Evolutionary conservation across 2,888 invertebrate genomes (phyloP).

Genomic region (Pyrochroa serraticornis): DNA sequence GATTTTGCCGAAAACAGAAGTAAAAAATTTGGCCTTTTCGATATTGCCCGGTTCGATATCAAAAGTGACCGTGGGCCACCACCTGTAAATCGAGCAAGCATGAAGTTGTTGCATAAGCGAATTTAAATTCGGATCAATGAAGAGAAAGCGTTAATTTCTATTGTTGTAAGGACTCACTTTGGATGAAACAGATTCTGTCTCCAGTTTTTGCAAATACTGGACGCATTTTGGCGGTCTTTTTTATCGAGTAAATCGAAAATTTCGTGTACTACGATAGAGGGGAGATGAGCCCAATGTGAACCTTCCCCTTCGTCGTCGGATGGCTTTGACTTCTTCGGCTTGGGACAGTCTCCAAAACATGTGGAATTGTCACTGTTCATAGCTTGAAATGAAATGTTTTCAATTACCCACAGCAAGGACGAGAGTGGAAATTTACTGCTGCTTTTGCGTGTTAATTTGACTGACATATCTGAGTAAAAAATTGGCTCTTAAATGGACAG

Average conservation of each 20-base stretch:
- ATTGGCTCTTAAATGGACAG: too few relatives aligned
- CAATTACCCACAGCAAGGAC: conserved; percentile 15
- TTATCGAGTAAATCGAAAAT: conserved; percentile 52
- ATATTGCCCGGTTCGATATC: conserved; percentile 48
- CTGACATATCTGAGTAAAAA: conserved; percentile 11
- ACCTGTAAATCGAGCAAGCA: conserved; percentile 43
- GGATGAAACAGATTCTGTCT: conserved; percentile 55
- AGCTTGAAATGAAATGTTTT: conserved; percentile 36
- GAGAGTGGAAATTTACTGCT: conserved; percentile 29
- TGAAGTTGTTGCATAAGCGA: neutral
- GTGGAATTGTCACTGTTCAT: conserved; percentile 52
- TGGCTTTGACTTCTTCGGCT: conserved; percentile 55
- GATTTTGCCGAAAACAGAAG: conserved; percentile 49
- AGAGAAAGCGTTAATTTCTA: conserved; percentile 9
- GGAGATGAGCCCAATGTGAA: conserved; percentile 53
- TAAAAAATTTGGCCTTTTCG: conserved; percentile 51
- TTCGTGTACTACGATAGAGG: conserved; percentile 53
- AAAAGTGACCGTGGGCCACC: conserved; percentile 55
- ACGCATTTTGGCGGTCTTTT: conserved; percentile 54
- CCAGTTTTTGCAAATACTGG: conserved; percentile 56
- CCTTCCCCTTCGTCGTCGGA: conserved; percentile 37
- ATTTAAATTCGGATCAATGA: neutral
- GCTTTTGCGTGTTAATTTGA: conserved; percentile 34
- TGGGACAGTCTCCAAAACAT: conserved; percentile 52
- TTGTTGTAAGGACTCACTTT: conserved; percentile 44